phyloP scores from a whole-genome alignment of 2,888 invertebrate genomes.

The Dendrolimus houi region DNA sequence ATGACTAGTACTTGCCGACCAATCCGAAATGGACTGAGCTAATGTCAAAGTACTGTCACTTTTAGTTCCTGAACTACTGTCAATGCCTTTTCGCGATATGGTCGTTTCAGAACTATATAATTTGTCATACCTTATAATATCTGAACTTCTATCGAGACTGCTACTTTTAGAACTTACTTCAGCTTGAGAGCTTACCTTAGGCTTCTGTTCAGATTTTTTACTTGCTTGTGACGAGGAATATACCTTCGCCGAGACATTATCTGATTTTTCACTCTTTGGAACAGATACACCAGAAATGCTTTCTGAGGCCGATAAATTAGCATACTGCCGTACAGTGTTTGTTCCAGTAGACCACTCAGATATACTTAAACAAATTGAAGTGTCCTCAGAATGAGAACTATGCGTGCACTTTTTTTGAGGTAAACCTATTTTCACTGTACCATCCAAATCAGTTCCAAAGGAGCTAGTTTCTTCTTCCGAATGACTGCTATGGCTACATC shows the following conservation, averaged over 20 bases:
- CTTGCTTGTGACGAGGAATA: constrained; percentile 74
- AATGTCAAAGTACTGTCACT: constrained; percentile 86
- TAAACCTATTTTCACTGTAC: constrained; percentile 86
- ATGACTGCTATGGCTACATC: constrained; percentile 83
- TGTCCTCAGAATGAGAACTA: constrained; percentile 90
- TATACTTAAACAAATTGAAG: constrained; percentile 89
- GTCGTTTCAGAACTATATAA: constrained; percentile 78
- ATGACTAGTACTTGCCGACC: constrained; percentile 88
- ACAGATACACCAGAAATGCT: constrained; percentile 78
- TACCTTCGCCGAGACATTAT: constrained; percentile 71
- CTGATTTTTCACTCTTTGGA: constrained; percentile 78
- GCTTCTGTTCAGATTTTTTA: constrained; percentile 72
- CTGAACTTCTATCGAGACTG: constrained; percentile 74
- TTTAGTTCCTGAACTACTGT: constrained; percentile 82
- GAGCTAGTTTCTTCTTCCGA: constrained; percentile 86
- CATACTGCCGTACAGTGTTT: constrained; percentile 88
- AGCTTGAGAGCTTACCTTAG: constrained; percentile 52
- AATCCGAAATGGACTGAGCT: constrained; percentile 88
- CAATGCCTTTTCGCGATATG: constrained; percentile 67
- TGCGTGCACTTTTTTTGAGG: constrained; percentile 89
- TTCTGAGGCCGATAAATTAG: constrained; percentile 83
- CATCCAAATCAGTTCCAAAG: constrained; percentile 86
- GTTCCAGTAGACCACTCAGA: constrained; percentile 94
- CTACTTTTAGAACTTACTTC: constrained; percentile 78
- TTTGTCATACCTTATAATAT: constrained; percentile 75